Conservation (phyloP, 2,797 vertebrate species). For the Remorina albescens region DNA sequence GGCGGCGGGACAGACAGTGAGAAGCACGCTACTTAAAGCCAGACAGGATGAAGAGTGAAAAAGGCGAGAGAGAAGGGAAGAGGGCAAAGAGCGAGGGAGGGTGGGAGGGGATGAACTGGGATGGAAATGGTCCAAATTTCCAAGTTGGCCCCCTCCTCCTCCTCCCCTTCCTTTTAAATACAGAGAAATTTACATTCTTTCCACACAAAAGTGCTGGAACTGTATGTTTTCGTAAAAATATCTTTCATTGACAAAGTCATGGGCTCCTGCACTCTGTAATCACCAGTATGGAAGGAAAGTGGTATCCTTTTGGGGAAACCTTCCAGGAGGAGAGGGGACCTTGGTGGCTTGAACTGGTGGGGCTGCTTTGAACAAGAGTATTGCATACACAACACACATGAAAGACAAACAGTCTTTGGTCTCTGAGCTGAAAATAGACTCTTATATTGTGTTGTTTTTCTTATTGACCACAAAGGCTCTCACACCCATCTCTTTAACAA, state of each 20-base stretch:
- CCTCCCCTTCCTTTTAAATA: conserved; percentile 63
- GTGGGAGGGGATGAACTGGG: conserved; percentile 58
- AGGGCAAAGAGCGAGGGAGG: conserved; percentile 8
- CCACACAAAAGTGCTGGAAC: conserved; percentile 71
- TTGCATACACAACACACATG: conserved; percentile 43
- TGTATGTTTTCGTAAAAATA: conserved; percentile 68
- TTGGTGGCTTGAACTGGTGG: conserved; percentile 36
- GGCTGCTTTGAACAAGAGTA: conserved; percentile 48
- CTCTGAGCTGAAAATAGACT: conserved; percentile 58
- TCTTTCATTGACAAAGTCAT: conserved; percentile 63
- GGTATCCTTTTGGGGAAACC: conserved; percentile 41
- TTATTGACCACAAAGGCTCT: conserved; percentile 50
- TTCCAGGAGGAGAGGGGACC: conserved; percentile 28
- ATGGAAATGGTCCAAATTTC: conserved; percentile 79
- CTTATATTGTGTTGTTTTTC: conserved; percentile 31
- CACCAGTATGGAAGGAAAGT: conserved; percentile 49
- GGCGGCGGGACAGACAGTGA: conserved; percentile 73
- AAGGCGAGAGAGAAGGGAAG: conserved; percentile 21
- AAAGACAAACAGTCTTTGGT: conserved; percentile 44
- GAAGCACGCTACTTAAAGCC: conserved; percentile 79
- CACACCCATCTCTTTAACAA: conserved; percentile 62
- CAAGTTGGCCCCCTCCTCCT: conserved; percentile 48
- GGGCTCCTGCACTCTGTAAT: conserved; percentile 60
- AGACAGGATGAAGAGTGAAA: conserved; percentile 70
- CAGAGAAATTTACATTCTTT: conserved; percentile 82